Percentiles rank a stretch among this genome's conserved stretches.
Conservation (phyloP, 2,113 vertebrate species). For the Labeo catla region DNA sequence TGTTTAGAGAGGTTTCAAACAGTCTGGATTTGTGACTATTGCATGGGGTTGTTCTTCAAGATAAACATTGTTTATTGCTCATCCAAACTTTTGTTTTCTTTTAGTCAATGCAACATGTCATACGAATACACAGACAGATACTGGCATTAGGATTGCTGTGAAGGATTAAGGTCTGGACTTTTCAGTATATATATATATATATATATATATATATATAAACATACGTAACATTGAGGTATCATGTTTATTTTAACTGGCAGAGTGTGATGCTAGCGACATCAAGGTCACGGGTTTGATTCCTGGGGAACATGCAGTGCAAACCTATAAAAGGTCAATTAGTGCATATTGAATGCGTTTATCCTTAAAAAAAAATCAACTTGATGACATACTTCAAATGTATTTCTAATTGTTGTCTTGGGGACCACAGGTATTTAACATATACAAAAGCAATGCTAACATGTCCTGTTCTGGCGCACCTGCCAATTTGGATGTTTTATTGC, state of each 20-base stretch:
- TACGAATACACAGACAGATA: background rate
- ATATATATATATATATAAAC: background rate
- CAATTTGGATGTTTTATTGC: background rate
- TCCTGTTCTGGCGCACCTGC: background rate
- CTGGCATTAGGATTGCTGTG: background rate
- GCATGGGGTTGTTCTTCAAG: background rate
- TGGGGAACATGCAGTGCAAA: background rate
- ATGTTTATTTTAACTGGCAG: background rate
- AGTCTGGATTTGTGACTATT: background rate
- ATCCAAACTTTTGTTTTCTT: background rate
- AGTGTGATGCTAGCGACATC: background rate
- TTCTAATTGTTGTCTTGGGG: background rate
- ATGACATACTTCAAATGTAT: background rate
- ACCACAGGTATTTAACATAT: background rate
- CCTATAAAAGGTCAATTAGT: background rate
- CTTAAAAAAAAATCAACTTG: background rate
- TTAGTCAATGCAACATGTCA: background rate
- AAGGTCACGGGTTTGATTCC: background rate
- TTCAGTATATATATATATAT: too few species aligned
- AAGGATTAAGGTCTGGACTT: background rate
- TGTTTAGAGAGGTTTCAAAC: background rate
- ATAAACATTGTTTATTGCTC: background rate
- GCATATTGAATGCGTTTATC: background rate
- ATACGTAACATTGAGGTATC: background rate
- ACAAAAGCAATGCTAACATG: background rate